Percentiles rank a stretch among this genome's conserved stretches.
Evolutionary conservation across 2,888 invertebrate genomes (phyloP).

Genomic region (Apotomis turbidana): DNA sequence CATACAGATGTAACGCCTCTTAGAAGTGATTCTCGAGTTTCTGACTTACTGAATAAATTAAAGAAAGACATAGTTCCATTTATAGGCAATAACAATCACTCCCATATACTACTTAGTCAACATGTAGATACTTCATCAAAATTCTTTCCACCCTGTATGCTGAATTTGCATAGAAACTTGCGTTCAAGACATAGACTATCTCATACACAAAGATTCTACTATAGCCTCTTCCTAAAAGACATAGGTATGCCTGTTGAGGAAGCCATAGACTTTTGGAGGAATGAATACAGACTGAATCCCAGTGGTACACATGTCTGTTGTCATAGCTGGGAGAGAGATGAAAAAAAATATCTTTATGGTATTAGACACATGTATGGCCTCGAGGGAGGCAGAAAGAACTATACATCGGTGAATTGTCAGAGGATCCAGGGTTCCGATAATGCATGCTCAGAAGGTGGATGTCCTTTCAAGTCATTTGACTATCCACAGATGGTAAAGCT

Average conservation of each 20-base stretch:
- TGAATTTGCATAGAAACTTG: slow-evolving; percentile 82
- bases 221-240: slow-evolving; percentile 88
- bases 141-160: slow-evolving; percentile 87
- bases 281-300: slow-evolving; percentile 84
- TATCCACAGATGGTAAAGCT: slow-evolving; percentile 63
- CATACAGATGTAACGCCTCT: slow-evolving; percentile 57
- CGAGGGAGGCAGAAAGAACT: slow-evolving; percentile 86
- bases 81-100: slow-evolving; percentile 44
- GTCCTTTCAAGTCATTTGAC: slow-evolving; percentile 86
- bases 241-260: slow-evolving; percentile 87
- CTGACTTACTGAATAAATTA: slow-evolving; percentile 61
- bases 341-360: slow-evolving; percentile 86
- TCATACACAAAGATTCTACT: slow-evolving; percentile 86
- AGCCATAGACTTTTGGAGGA: slow-evolving; percentile 86
- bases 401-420: slow-evolving; percentile 84
- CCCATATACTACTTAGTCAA: slow-evolving; percentile 54
- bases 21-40: slow-evolving; percentile 68
- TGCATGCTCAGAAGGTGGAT: slow-evolving; percentile 84
- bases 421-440: slow-evolving; percentile 82
- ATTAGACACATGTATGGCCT: slow-evolving; percentile 89
- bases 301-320: slow-evolving; percentile 77
- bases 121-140: slow-evolving; percentile 72
- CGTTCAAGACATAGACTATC: slow-evolving; percentile 85
- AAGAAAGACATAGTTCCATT: slow-evolving; percentile 51
- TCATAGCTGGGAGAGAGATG: slow-evolving; percentile 86